Percentiles rank a stretch among this genome's conserved stretches.
Conservation (phyloP, 1,140 invertebrate species). For the Nebria ingens region DNA sequence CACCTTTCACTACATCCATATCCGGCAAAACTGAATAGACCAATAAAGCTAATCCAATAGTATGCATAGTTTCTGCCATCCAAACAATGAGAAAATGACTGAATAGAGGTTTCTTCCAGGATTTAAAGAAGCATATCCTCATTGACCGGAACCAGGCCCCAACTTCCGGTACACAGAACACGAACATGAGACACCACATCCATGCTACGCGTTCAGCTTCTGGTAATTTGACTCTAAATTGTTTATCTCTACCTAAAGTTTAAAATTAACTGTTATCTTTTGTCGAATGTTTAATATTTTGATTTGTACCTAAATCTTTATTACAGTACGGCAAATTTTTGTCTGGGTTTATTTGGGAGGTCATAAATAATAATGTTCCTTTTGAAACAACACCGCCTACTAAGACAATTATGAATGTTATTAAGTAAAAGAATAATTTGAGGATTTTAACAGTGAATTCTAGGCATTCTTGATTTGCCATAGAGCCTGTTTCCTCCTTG, state of each 20-base stretch:
- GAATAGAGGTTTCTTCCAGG: conserved; percentile 53
- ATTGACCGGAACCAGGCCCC: conserved; percentile 73
- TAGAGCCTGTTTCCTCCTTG: conserved; percentile 77
- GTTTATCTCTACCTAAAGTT: conserved; percentile 66
- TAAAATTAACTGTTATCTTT: background rate
- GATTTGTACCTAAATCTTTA: conserved; percentile 49
- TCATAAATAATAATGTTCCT: conserved; percentile 82
- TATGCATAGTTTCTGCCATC: conserved; percentile 77
- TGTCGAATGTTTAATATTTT: background rate
- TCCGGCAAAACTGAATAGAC: conserved; percentile 82
- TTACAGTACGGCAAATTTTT: conserved; percentile 71
- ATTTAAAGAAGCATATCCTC: conserved; percentile 85
- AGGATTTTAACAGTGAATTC: conserved; percentile 76
- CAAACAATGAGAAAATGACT: conserved; percentile 60
- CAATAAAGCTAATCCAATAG: conserved; percentile 71
- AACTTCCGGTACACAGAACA: conserved; percentile 76
- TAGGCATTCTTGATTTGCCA: conserved; percentile 75
- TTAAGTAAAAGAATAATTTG: conserved; percentile 73
- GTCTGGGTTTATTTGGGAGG: conserved; percentile 69
- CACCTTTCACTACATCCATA: conserved; percentile 82
- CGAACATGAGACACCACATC: conserved; percentile 87
- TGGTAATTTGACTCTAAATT: conserved; percentile 65
- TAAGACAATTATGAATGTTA: conserved; percentile 78
- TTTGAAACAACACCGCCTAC: conserved; percentile 74
- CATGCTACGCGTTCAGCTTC: conserved; percentile 77